Evolutionary conservation across 2,888 invertebrate species (phyloP), one percentile per base, ranked within the genome.

Genomic region (Alloplasta piceator): DNA sequence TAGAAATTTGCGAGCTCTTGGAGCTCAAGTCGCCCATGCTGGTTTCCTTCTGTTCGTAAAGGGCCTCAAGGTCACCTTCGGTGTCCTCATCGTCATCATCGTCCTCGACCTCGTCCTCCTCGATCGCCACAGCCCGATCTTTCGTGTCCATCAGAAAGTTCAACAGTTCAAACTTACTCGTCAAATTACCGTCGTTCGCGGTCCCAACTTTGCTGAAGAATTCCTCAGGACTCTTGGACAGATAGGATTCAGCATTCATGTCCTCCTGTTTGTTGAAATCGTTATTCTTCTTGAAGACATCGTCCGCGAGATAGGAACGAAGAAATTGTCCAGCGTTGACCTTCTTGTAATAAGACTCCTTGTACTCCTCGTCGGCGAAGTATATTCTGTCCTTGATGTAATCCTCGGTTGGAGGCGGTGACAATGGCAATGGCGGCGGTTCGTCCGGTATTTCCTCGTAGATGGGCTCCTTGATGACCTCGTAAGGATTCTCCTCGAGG

Each of bases 81-180:
- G 95, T 95, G 66, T 95, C 94, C 87, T 95, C 94, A 36, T 90
- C 88, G 2, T 80, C 85, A 10, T 84, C 86, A 5, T 82, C 86
- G 4, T 85, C 87, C 16, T 85, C 85, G 38, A 84, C 68, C 10
- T 77, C 76, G 41, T 81, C 86, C 5, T 85, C 84, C 66, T 85
- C 86, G 0, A 88, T 78, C 94, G 85, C 95, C 94, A 83, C 96
- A 93, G 81, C 80, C 0, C 84, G 83, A 10, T 88, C 87, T 38
- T 89, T 96, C 80, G 97, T 96, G 91, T 97, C 97, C 80, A 98
- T 97, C 83, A 98, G 93, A 89, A 98, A 98, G 80, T 96, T 97
- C 67, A 98, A 93, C 87, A 98, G 97, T 89, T 98, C 98, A 88
- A 97, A 97, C 91, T 97, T 97, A 10, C 97, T 97, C 1, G 91